These are phyloP conservation scores for Rhinatrema bivittatum DNA, from an alignment of 2,797 vertebrate genomes.

Conservation along the genomic window DNA sequence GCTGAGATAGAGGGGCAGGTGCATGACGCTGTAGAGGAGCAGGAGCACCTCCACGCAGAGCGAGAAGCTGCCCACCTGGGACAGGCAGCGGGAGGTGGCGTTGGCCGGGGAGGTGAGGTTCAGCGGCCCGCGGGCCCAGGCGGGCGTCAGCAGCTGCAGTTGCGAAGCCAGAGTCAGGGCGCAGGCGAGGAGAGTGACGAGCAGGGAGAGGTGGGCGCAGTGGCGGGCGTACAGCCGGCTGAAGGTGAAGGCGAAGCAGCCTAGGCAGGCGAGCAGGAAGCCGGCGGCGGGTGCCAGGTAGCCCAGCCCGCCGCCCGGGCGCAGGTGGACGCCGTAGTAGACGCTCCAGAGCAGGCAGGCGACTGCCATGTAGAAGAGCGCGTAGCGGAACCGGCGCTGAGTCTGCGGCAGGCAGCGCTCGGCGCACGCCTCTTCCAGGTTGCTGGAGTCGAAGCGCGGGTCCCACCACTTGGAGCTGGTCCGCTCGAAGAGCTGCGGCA, in stretches of 20 bases:
- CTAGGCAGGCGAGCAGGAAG: slow-evolving; percentile 72
- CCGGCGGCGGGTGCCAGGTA: slow-evolving; percentile 72
- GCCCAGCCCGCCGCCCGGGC: slow-evolving; percentile 54
- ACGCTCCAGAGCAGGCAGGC: slow-evolving; percentile 81
- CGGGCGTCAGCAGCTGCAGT: slow-evolving; percentile 59
- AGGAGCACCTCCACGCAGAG: slow-evolving; percentile 89
- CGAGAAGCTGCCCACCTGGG: slow-evolving; percentile 88
- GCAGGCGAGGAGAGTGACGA: slow-evolving; percentile 77
- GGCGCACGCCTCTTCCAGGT: slow-evolving; percentile 88
- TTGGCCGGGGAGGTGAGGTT: slow-evolving; percentile 27
- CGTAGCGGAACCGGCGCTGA: slow-evolving; percentile 85
- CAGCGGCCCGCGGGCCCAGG: slow-evolving; percentile 46
- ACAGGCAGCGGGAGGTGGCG: slow-evolving; percentile 63
- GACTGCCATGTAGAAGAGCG: slow-evolving; percentile 83
- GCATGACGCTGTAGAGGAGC: slow-evolving; percentile 89
- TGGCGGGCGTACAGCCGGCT: slow-evolving; percentile 71
- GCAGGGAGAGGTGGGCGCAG: slow-evolving; percentile 75
- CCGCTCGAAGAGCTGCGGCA: slow-evolving; percentile 87
- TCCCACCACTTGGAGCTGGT: slow-evolving; percentile 92
- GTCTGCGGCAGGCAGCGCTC: slow-evolving; percentile 93
- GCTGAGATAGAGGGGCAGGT: slow-evolving; percentile 84
- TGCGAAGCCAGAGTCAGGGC: slow-evolving; percentile 81
- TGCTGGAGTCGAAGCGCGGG: slow-evolving; percentile 88
- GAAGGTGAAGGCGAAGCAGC: slow-evolving; percentile 84
- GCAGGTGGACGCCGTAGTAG: slow-evolving; percentile 75